Percentiles rank a stretch among this genome's conserved stretches.
Evolutionary conservation across 2,888 invertebrate genomes (phyloP).

Genomic region (Eupithecia insigniata): DNA sequence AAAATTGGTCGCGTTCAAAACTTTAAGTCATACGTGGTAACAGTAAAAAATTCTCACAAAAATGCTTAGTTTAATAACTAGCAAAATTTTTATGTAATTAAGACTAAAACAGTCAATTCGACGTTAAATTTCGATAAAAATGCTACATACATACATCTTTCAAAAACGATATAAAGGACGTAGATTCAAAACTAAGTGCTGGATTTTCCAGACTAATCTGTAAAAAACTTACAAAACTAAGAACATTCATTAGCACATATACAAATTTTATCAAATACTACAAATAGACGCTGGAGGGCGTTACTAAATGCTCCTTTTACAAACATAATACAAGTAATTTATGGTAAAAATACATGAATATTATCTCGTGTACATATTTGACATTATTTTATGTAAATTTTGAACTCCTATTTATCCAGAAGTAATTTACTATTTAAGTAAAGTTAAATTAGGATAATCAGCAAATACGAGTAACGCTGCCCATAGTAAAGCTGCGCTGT

Average conservation of each 20-base stretch:
- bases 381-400: not conserved
- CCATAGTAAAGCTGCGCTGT: not conserved
- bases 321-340: not conserved
- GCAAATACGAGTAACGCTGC: not conserved
- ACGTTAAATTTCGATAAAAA: conserved; percentile 24
- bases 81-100: conserved; percentile 16
- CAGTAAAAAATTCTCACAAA: conserved; percentile 15
- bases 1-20: conserved; percentile 57
- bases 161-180: conserved; percentile 9
- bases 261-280: not conserved
- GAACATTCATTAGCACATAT: not conserved
- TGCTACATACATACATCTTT: conserved; percentile 8
- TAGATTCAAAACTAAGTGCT: not conserved
- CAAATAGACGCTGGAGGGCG: not conserved
- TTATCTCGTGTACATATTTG: not conserved
- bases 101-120: conserved; percentile 13
- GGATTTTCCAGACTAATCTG: not conserved
- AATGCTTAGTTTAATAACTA: conserved; percentile 19
- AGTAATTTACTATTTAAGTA: too few relatives aligned
- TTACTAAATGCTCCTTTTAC: not conserved
- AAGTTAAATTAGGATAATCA: not conserved
- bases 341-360: not conserved
- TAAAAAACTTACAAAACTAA: not conserved
- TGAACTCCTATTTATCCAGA: not conserved
- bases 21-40: conserved; percentile 35